phyloP scores from a whole-genome alignment of 2,888 invertebrate species.

The Lymantria dispar region DNA sequence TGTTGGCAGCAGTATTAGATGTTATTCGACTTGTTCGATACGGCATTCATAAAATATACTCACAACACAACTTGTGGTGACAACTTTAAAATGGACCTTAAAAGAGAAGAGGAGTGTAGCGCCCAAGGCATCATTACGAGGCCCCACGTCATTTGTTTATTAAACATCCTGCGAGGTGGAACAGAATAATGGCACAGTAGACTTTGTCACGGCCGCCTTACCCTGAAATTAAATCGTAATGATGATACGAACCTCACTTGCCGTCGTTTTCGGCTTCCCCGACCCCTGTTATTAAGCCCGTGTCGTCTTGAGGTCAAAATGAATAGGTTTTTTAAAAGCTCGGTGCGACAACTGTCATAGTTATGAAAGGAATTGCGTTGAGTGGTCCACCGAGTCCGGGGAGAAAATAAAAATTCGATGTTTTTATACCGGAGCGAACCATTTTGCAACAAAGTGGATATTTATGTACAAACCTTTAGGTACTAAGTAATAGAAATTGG shows the following conservation, averaged over 20 bases:
- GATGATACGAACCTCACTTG: conserved; percentile 72
- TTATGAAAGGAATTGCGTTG: conserved; percentile 69
- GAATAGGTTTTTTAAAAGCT: conserved; percentile 74
- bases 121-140: conserved; percentile 66
- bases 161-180: conserved; percentile 78
- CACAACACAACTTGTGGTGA: conserved; percentile 41
- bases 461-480: conserved; percentile 28
- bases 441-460: conserved; percentile 28
- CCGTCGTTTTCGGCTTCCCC: conserved; percentile 58
- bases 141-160: conserved; percentile 79
- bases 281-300: conserved; percentile 67
- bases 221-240: conserved; percentile 78
- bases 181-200: conserved; percentile 75
- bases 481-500: conserved; percentile 33
- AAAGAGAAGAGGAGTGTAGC: conserved; percentile 52
- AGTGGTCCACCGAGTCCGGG: conserved; percentile 50
- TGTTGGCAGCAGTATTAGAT: conserved; percentile 14
- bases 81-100: conserved; percentile 62
- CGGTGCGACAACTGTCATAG: conserved; percentile 70
- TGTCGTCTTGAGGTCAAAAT: conserved; percentile 75
- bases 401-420: conserved; percentile 36
- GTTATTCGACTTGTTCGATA: conserved; percentile 37
- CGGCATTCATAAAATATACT: conserved; percentile 45
- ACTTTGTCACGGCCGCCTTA: conserved; percentile 77
- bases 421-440: conserved; percentile 20